phyloP scores from a whole-genome alignment of 1,140 invertebrate species.

The Drosophila yakuba region DNA sequence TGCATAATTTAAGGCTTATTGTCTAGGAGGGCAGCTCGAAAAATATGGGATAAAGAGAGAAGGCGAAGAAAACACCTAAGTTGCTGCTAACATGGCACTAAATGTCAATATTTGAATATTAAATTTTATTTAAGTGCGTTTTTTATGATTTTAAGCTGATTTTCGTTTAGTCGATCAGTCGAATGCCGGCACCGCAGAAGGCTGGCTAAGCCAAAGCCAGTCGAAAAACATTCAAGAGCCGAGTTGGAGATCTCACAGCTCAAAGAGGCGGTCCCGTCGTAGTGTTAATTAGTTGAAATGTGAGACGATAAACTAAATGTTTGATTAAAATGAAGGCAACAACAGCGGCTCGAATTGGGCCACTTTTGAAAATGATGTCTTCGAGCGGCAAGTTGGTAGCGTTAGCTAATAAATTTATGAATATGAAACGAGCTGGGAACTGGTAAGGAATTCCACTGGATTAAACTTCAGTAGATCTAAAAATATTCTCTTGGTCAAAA shows the following conservation, averaged over 20 bases:
- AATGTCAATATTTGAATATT: conserved; percentile 84
- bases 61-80: conserved; percentile 61
- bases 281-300: conserved; percentile 83
- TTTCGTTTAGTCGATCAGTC: conserved; percentile 74
- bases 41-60: conserved; percentile 12
- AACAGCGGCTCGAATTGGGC: conserved; percentile 53
- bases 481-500: neutral
- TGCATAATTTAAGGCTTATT: conserved; percentile 50
- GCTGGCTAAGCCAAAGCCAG: conserved; percentile 1
- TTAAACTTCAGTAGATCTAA: neutral
- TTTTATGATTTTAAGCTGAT: conserved; percentile 82
- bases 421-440: conserved; percentile 33
- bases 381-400: conserved; percentile 47
- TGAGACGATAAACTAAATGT: conserved; percentile 82
- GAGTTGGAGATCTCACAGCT: conserved; percentile 14
- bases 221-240: conserved; percentile 3
- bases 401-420: conserved; percentile 58
- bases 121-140: conserved; percentile 84
- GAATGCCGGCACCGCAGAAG: conserved; percentile 28
- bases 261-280: conserved; percentile 67
- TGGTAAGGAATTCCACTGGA: conserved; percentile 17
- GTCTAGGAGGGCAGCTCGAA: conserved; percentile 36
- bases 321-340: conserved; percentile 72
- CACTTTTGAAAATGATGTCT: conserved; percentile 27
- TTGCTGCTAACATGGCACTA: conserved; percentile 83